phyloP scores from a whole-genome alignment of 2,797 vertebrate genomes.

The Euthynnus affinis region DNA sequence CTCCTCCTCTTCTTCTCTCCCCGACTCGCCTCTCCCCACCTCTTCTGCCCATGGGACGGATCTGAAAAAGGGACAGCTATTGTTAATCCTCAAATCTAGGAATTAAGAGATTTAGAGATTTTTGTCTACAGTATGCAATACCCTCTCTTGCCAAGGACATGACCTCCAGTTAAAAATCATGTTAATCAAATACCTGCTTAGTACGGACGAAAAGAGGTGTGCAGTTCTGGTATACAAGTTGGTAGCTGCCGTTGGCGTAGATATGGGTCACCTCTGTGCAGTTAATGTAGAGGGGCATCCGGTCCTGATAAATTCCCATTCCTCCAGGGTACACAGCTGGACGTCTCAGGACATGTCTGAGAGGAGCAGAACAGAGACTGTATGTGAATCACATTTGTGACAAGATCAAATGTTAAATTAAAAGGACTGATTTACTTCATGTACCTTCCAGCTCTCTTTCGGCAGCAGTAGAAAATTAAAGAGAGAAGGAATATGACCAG shows the following conservation, averaged over 20 bases:
- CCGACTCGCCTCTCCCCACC: constrained; percentile 72
- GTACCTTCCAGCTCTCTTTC: constrained; percentile 75
- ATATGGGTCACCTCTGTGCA: constrained; percentile 87
- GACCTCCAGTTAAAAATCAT: not conserved
- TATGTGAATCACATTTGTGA: not conserved
- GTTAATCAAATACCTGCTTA: constrained; percentile 73
- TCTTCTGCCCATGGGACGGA: constrained; percentile 71
- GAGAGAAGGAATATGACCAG: constrained; percentile 61
- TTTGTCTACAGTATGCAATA: not conserved
- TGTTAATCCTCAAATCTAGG: not conserved
- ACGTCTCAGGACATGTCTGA: constrained; percentile 62
- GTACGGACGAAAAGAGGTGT: constrained; percentile 84
- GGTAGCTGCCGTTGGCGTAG: constrained; percentile 88
- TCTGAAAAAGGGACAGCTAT: constrained; percentile 58
- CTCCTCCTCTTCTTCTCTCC: constrained; percentile 66
- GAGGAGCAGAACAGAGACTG: constrained; percentile 7
- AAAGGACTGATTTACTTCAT: not conserved
- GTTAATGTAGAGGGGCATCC: constrained; percentile 85
- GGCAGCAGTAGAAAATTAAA: constrained; percentile 68
- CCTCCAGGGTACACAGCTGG: constrained; percentile 64
- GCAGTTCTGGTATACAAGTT: constrained; percentile 87
- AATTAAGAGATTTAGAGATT: not conserved
- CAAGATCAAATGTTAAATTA: not conserved
- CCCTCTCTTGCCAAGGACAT: not conserved
- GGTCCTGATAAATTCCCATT: constrained; percentile 78